Percentiles rank a stretch among this genome's conserved stretches.
Evolutionary conservation across 2,797 vertebrate species (phyloP).

Genomic region (Amniataba percoides): DNA sequence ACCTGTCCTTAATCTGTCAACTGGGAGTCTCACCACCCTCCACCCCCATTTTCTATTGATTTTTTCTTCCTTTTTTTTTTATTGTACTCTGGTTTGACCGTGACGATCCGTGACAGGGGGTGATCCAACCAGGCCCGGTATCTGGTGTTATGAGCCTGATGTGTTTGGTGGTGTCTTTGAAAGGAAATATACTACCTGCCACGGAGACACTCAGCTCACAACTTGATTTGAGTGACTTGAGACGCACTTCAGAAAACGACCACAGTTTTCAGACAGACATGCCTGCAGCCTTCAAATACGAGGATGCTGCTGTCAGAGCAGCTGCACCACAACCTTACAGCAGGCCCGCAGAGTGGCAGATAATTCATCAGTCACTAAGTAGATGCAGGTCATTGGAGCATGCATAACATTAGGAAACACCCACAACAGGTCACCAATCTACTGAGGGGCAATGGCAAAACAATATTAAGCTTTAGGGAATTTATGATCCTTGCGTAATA

Average conservation of each 20-base stretch:
- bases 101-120: slow-evolving; percentile 62
- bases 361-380: slow-evolving; percentile 11
- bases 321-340: background rate
- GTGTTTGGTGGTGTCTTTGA: slow-evolving; percentile 37
- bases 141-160: slow-evolving; percentile 47
- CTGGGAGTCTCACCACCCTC: slow-evolving; percentile 30
- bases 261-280: slow-evolving; percentile 8
- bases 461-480: background rate
- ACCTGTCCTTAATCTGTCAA: slow-evolving; percentile 71
- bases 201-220: slow-evolving; percentile 23
- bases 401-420: slow-evolving; percentile 27
- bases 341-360: background rate
- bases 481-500: background rate
- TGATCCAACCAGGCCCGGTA: slow-evolving; percentile 38
- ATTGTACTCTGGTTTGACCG: slow-evolving; percentile 54
- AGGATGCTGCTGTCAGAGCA: slow-evolving; percentile 21
- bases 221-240: slow-evolving; percentile 20
- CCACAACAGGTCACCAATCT: slow-evolving; percentile 16
- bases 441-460: background rate
- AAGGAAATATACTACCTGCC: slow-evolving; percentile 46
- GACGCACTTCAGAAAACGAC: slow-evolving; percentile 16
- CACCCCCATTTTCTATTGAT: slow-evolving; percentile 52
- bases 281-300: slow-evolving; percentile 24
- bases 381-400: slow-evolving; percentile 19
- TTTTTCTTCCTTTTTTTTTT: slow-evolving; percentile 20